phyloP scores from a whole-genome alignment of 2,113 vertebrate genomes.

The Istiophorus platypterus region DNA sequence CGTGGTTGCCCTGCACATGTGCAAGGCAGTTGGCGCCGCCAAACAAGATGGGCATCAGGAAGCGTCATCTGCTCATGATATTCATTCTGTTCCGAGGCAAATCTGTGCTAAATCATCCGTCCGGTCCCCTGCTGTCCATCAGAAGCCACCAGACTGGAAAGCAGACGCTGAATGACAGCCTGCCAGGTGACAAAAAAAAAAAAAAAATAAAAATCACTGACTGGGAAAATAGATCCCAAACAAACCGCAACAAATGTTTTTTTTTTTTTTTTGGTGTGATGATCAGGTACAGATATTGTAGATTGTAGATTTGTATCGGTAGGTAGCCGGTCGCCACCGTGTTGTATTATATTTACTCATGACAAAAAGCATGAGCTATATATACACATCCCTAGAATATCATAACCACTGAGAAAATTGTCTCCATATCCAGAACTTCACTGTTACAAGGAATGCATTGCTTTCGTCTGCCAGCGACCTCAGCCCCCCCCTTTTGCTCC shows the following conservation, averaged over 20 bases:
- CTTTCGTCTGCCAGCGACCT: slow-evolving; percentile 78
- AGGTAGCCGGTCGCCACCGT: slow-evolving; percentile 8
- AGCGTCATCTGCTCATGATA: slow-evolving; percentile 77
- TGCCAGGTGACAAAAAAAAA: slow-evolving; percentile 75
- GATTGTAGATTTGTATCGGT: neutral
- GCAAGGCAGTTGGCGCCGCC: slow-evolving; percentile 71
- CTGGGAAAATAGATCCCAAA: slow-evolving; percentile 28
- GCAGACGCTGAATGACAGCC: slow-evolving; percentile 66
- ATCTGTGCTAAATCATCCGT: slow-evolving; percentile 78
- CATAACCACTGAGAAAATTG: slow-evolving; percentile 77
- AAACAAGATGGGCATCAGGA: slow-evolving; percentile 74
- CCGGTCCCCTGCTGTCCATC: slow-evolving; percentile 70
- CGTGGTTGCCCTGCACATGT: slow-evolving; percentile 70
- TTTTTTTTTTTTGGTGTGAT: slow-evolving; percentile 9
- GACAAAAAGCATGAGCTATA: slow-evolving; percentile 56
- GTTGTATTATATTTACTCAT: slow-evolving; percentile 51
- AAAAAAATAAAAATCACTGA: slow-evolving; percentile 62
- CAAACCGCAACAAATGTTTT: slow-evolving; percentile 25
- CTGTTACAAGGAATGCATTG: slow-evolving; percentile 81
- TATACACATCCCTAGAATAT: slow-evolving; percentile 72
- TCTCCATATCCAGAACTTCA: slow-evolving; percentile 76
- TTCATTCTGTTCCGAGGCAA: slow-evolving; percentile 73
- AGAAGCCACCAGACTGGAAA: slow-evolving; percentile 74
- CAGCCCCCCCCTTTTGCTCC: slow-evolving; percentile 62
- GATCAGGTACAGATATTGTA: slow-evolving; percentile 24